These are phyloP conservation scores for Xanthorhoe designata DNA, from an alignment of 2,888 invertebrate species.

Conservation along the genomic window DNA sequence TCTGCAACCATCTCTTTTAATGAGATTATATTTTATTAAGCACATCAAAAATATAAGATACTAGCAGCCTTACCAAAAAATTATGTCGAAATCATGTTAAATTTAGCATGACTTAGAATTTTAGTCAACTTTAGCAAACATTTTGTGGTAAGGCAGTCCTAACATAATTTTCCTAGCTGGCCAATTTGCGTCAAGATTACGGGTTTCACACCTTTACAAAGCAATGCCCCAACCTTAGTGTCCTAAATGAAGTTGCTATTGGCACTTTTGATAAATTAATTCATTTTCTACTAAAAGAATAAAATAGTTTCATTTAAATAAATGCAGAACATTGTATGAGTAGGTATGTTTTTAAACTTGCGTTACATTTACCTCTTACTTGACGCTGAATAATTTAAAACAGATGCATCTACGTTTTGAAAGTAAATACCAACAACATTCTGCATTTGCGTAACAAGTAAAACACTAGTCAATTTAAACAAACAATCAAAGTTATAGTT, in stretches of 20 bases:
- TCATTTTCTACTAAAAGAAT: not conserved
- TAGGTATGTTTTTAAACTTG: not conserved
- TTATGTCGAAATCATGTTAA: not conserved
- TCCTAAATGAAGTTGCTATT: constrained; percentile 63
- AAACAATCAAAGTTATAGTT: constrained; percentile 36
- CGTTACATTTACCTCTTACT: no score
- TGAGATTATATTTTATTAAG: constrained; percentile 9
- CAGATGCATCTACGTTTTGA: not conserved
- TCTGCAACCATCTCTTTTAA: constrained; percentile 4
- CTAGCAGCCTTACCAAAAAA: constrained; percentile 8
- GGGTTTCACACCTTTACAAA: constrained; percentile 23
- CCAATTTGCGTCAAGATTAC: constrained; percentile 9
- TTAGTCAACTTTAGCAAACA: not conserved
- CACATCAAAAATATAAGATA: constrained; percentile 9
- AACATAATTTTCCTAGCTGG: constrained; percentile 8
- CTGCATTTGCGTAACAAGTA: not conserved
- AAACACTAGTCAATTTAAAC: constrained; percentile 33
- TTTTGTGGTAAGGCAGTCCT: constrained; percentile 11
- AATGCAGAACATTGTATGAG: not conserved
- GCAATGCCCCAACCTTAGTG: constrained; percentile 64
- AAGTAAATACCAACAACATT: not conserved
- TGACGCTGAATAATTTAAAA: no score
- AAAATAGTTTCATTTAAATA: constrained; percentile 1
- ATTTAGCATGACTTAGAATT: not conserved
- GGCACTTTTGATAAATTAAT: constrained; percentile 52